Percentiles rank a stretch among this genome's conserved stretches.
Evolutionary conservation across 2,888 invertebrate genomes (phyloP).

Genomic region (Cynaeus angustus): DNA sequence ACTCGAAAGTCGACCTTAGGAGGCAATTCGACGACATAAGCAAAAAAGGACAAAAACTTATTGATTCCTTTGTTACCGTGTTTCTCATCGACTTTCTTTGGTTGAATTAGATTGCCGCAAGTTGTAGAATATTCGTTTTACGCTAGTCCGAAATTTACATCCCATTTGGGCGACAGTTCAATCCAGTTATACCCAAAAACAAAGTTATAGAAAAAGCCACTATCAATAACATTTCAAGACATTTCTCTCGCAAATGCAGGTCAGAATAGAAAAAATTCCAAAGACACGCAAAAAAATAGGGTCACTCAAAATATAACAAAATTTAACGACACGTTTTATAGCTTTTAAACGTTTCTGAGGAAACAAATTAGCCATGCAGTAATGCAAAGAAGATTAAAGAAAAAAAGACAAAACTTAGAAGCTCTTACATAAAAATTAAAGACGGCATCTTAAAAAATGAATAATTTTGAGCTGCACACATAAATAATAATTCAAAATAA

Average conservation of each 20-base stretch:
- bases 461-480: too few relatives aligned
- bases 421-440: too few relatives aligned
- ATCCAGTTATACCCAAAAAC: background rate
- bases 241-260: too few relatives aligned
- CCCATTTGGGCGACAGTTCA: slow-evolving; percentile 1
- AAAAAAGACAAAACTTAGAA: too few relatives aligned
- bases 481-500: too few relatives aligned
- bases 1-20: background rate
- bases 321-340: too few relatives aligned
- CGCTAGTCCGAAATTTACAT: slow-evolving; percentile 1
- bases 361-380: too few relatives aligned
- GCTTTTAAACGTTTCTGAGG: too few relatives aligned
- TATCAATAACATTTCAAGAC: background rate
- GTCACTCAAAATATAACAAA: too few relatives aligned
- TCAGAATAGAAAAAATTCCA: background rate
- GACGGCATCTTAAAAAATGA: too few relatives aligned
- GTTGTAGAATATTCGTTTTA: background rate
- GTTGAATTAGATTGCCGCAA: background rate
- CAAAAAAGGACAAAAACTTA: slow-evolving; percentile 11
- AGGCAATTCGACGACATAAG: background rate
- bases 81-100: slow-evolving; percentile 6
- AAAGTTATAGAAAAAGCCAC: background rate
- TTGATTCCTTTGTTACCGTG: slow-evolving; percentile 7
- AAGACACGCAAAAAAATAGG: too few relatives aligned
- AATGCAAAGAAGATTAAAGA: too few relatives aligned